Base-by-base conservation (phyloP, 2,113 vertebrate species). In the Galbula dea region DNA sequence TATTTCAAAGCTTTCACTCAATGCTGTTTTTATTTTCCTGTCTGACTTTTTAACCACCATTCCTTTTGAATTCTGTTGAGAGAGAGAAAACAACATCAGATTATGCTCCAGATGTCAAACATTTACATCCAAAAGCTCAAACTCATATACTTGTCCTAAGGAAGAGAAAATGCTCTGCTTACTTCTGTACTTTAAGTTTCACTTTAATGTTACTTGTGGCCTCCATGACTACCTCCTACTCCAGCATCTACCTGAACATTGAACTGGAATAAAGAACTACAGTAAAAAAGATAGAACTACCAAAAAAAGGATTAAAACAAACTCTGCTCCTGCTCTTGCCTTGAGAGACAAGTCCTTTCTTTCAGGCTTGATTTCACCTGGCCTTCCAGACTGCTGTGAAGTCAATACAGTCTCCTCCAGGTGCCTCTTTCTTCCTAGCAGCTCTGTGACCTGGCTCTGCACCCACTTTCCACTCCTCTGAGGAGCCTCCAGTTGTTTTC, bases 1-100 rank as follows among this genome's bases (percentile, higher is more conserved):
- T 85, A 98, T 96, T 26, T 61, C 86, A 32, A 98, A 83, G 43
- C 27, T 80, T 51, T 83, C 91, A 48, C 83, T 71, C 43, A 94
- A 75, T 18, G 79, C 93, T 37, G 94, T 1, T 6, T 90, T 91
- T 55, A 97, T 96, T 80, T 52, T 90, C 69, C 29, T 24, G 3
- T 94, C 43, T 52, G 82, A 78, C 65, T 82, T 96, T 90, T 95
- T 96, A 66, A 97, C 80, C 10, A 96, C 71, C 71, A 96, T 71
- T 32, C 94, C 97, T 86, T 96, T 97, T 32, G 96, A 96, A 83
- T 98, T 98, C 97, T 98, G 92, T 93, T 51, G 59, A 80, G 77
- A 76, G n/a, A 89, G 61, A 91, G 39, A 72, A 93, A 88, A 48
- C 7, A 82, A 43, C 26, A 41, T 15, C 14, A 76, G 67, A 30